Evolutionary conservation across 1,140 invertebrate genomes (phyloP).

Genomic region (Drosophila mojavensis): DNA sequence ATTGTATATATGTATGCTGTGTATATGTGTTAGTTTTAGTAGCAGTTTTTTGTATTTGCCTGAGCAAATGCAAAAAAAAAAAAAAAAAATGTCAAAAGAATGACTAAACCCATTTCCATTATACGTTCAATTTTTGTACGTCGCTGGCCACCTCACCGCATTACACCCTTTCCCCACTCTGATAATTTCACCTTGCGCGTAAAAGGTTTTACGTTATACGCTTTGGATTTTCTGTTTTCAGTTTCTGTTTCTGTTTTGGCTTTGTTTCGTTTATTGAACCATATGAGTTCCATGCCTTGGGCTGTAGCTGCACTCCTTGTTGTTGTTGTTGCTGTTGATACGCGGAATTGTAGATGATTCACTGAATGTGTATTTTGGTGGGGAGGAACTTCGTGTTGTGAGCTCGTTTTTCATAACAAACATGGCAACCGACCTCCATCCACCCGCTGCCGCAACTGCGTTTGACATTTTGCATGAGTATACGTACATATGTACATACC

Average conservation of each 20-base stretch:
- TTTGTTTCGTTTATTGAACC: slow-evolving; percentile 74
- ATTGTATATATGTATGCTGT: not conserved
- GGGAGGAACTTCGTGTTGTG: slow-evolving; percentile 52
- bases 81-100: slow-evolving; percentile 20
- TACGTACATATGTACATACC: not conserved
- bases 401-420: slow-evolving; percentile 58
- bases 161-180: not conserved
- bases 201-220: slow-evolving; percentile 67
- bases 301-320: slow-evolving; percentile 24
- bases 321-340: slow-evolving; percentile 61
- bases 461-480: slow-evolving; percentile 36
- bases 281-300: slow-evolving; percentile 49
- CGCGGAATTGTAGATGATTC: slow-evolving; percentile 74
- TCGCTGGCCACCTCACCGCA: not conserved
- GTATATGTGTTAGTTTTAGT: slow-evolving; percentile 14
- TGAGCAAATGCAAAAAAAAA: slow-evolving; percentile 19
- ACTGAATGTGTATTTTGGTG: slow-evolving; percentile 36
- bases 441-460: slow-evolving; percentile 7
- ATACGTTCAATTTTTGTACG: slow-evolving; percentile 35
- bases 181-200: slow-evolving; percentile 74
- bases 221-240: slow-evolving; percentile 46
- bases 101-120: slow-evolving; percentile 40
- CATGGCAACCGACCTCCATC: slow-evolving; percentile 32
- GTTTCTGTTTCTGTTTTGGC: slow-evolving; percentile 61
- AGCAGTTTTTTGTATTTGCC: slow-evolving; percentile 16